These are phyloP conservation scores for Myopa testacea DNA, from an alignment of 2,888 invertebrate genomes.

Conservation along the genomic window DNA sequence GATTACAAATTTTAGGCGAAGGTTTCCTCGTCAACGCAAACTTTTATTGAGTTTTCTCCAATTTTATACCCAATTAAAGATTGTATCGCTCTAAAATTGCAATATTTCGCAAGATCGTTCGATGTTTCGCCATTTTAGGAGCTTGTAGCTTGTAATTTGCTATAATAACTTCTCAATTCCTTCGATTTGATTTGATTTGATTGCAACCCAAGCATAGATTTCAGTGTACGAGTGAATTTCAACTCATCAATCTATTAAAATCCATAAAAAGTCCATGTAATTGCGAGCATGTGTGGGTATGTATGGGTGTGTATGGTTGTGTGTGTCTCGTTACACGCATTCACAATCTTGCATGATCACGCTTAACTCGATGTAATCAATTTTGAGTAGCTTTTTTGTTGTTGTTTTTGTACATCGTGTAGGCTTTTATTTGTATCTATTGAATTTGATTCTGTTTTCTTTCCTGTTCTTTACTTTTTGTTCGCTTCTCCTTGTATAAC, in stretches of 20 bases:
- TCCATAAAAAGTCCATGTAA: background rate
- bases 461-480: background rate
- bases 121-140: too few relatives aligned
- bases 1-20: too few relatives aligned
- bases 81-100: too few relatives aligned
- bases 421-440: background rate
- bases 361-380: conserved; percentile 23
- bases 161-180: too few relatives aligned
- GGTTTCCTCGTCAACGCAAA: too few relatives aligned
- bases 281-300: background rate
- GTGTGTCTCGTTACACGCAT: background rate
- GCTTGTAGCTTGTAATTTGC: too few relatives aligned
- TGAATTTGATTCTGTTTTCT: background rate
- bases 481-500: background rate
- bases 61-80: too few relatives aligned
- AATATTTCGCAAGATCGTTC: too few relatives aligned
- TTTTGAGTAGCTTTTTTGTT: conserved; percentile 7
- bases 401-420: background rate
- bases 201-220: too few relatives aligned
- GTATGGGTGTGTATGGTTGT: background rate
- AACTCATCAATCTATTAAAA: background rate
- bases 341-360: background rate
- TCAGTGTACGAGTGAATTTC: too few relatives aligned
- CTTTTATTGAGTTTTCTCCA: too few relatives aligned
- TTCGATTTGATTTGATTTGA: too few relatives aligned